Percentiles rank a stretch among this genome's conserved stretches.
These are phyloP conservation scores for Drosophila hamatofila DNA, from an alignment of 2,888 invertebrate genomes.

Conservation along the genomic window DNA sequence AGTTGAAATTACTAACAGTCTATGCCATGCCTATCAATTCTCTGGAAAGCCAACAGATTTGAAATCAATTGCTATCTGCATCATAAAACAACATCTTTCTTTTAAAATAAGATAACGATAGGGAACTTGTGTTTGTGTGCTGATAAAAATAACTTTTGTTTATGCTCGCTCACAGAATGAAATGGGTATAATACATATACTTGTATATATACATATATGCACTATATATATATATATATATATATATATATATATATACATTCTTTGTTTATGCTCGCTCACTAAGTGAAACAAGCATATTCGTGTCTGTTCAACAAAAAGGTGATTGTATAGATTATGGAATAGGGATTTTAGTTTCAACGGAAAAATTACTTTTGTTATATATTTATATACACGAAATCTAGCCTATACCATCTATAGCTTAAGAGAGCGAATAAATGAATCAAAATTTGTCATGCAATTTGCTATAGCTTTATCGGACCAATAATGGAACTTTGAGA, in stretches of 20 bases:
- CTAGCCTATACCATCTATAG: too few relatives aligned
- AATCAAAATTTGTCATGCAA: too few relatives aligned
- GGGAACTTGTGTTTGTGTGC: neutral
- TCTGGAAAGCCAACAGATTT: neutral
- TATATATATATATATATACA: neutral
- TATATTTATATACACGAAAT: too few relatives aligned
- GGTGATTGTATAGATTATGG: too few relatives aligned
- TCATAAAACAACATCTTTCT: constrained; percentile 3
- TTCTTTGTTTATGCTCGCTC: constrained; percentile 3
- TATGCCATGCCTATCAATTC: neutral
- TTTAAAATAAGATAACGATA: neutral
- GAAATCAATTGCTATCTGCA: neutral
- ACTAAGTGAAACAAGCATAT: neutral
- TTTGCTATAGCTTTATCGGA: too few relatives aligned
- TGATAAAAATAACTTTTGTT: constrained; percentile 2
- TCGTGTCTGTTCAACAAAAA: neutral
- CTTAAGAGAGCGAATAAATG: neutral
- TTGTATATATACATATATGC: neutral
- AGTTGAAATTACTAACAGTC: neutral
- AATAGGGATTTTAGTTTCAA: too few relatives aligned
- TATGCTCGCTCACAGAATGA: neutral
- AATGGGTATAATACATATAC: too few relatives aligned
- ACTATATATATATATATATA: neutral
- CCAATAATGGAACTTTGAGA: too few relatives aligned
- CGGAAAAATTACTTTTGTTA: too few relatives aligned